phyloP scores from a whole-genome alignment of 2,113 vertebrate species.

The Thunnus thynnus region DNA sequence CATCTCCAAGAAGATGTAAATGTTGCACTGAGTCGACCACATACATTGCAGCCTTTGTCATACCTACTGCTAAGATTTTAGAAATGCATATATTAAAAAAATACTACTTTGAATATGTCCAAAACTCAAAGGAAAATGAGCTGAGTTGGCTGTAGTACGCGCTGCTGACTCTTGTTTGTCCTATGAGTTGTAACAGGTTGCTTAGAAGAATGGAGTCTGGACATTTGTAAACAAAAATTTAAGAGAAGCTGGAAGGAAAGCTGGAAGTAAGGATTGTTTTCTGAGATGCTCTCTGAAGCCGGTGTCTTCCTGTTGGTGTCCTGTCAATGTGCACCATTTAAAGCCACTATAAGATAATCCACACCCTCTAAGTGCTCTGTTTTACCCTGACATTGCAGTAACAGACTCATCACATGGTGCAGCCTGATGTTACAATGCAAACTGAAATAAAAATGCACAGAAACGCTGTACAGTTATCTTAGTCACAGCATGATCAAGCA shows the following conservation, averaged over 20 bases:
- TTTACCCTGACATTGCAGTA: slow-evolving; percentile 13
- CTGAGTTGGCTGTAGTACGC: slow-evolving; percentile 34
- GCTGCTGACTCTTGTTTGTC: slow-evolving; percentile 16
- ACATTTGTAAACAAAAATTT: slow-evolving; percentile 2
- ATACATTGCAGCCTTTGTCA: slow-evolving; percentile 55
- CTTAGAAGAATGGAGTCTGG: neutral
- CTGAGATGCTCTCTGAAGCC: neutral
- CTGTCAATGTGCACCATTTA: neutral
- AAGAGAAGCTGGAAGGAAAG: slow-evolving; percentile 19
- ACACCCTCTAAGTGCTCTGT: slow-evolving; percentile 30
- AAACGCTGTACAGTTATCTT: slow-evolving; percentile 1
- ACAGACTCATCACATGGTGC: neutral
- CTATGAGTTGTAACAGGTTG: neutral
- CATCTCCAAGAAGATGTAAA: neutral
- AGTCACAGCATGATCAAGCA: neutral
- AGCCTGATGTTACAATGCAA: neutral
- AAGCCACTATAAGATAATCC: neutral
- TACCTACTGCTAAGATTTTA: slow-evolving; percentile 24
- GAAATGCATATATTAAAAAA: slow-evolving; percentile 21
- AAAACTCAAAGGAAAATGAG: slow-evolving; percentile 25
- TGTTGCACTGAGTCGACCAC: slow-evolving; percentile 13
- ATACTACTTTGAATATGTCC: slow-evolving; percentile 3
- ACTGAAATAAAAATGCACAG: slow-evolving; percentile 5
- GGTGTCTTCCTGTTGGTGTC: neutral
- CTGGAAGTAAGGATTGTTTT: neutral